Conservation (phyloP, 2,797 vertebrate genomes). For the Coluber constrictor region DNA sequence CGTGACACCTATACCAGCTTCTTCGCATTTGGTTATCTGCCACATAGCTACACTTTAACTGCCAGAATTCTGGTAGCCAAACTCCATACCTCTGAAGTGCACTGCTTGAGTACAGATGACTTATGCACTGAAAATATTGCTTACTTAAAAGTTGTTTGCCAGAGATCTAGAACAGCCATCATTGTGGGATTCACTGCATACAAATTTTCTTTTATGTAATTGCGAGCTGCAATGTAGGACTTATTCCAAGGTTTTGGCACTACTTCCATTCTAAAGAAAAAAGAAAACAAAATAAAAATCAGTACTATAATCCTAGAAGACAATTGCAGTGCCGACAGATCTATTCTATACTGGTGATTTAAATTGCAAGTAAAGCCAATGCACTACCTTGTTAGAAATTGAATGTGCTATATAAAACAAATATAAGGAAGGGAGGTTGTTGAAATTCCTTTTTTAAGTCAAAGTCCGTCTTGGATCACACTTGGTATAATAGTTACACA, state of each 20-base stretch:
- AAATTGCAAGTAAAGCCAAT: slow-evolving; percentile 15
- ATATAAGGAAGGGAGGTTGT: background rate
- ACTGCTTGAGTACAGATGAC: background rate
- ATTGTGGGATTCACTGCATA: slow-evolving; percentile 79
- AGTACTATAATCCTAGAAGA: background rate
- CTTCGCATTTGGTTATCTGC: background rate
- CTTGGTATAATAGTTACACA: background rate
- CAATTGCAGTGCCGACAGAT: background rate
- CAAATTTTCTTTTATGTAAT: slow-evolving; percentile 74
- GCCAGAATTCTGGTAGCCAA: background rate
- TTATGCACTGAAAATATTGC: slow-evolving; percentile 29
- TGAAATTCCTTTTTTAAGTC: background rate
- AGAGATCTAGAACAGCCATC: slow-evolving; percentile 75
- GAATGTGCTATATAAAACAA: background rate
- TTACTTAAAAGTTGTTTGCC: slow-evolving; percentile 82
- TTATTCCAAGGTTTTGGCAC: slow-evolving; percentile 85
- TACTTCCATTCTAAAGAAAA: slow-evolving; percentile 71
- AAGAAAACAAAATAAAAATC: background rate
- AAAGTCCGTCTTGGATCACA: background rate
- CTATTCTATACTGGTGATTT: background rate
- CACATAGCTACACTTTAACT: background rate
- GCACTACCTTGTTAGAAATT: background rate
- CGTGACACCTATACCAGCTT: background rate
- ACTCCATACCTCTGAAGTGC: background rate
- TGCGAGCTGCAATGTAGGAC: slow-evolving; percentile 71